Base-by-base conservation (phyloP, 2,113 vertebrate genomes). In the Seriola aureovittata region DNA sequence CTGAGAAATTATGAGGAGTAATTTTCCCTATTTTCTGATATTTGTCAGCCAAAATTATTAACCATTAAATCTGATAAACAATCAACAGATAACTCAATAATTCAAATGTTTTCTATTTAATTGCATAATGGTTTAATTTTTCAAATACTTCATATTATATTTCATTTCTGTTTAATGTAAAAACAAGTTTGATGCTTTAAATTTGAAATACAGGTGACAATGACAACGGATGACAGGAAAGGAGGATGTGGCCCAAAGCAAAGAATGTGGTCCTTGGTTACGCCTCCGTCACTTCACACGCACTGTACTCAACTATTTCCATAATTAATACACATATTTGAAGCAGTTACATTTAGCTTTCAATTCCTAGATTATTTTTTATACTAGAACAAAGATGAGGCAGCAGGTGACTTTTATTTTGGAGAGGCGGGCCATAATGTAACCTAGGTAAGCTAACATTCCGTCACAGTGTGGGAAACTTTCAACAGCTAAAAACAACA, bases 291-390 rank as follows among this genome's bases (percentile, higher is more conserved):
- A 57, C 29, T 58, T 21, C 6, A 48, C 36, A 11, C 19, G 29
- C 10, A 0, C 40, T 66, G 2, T 19, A 54, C 11, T 12, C 38
- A 0, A 57, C 4, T 25, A 57, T 12, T 57, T 57, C 10, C 11
- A 4, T 25, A 25, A 25, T 9, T 57, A 25, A 21, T 57, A 29
- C 14, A 54, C 55, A 62, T 2, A 4, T 8, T 38, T 13, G 8
- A 29, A 64, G 5, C 7, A 16, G 21, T 70, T 34, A 8, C 0
- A 8, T 54, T 10, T 8, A 19, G 8, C 9, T 46, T 58, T 68
- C n/a, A 34, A 10, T 17, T 0, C 12, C 5, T 40, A 0, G 60
- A 54, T 29, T 0, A 13, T 17, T 19, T 13, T 9, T n/a, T 4
- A 46, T 50, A 38, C 7, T 4, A 25, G 3, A 52, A 11, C 1